Conservation (phyloP, 1,140 invertebrate genomes). For the Musca vetustissima region DNA sequence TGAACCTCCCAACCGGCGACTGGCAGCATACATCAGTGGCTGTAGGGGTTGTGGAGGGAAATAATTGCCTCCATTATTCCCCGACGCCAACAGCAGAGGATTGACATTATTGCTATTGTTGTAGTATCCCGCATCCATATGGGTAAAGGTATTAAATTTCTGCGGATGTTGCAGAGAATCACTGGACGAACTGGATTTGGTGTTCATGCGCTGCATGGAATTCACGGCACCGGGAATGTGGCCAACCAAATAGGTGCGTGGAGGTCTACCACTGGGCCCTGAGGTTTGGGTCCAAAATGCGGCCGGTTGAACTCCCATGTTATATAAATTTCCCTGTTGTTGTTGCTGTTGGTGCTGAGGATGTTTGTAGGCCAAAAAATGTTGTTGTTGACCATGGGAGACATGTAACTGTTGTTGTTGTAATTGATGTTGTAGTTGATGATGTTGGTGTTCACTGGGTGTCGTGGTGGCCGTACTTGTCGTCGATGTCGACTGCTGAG, state of each 20-base stretch:
- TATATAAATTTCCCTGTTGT: not conserved
- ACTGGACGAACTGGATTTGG: conserved; percentile 54
- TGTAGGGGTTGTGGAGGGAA: conserved; percentile 32
- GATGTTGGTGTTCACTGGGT: conserved; percentile 11
- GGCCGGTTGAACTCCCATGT: not conserved
- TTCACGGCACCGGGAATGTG: not conserved
- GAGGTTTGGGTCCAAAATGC: conserved; percentile 6
- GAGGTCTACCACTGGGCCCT: not conserved
- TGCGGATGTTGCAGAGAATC: conserved; percentile 43
- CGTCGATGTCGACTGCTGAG: conserved; percentile 1
- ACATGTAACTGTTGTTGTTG: conserved; percentile 31
- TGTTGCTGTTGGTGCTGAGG: no score
- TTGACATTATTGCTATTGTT: not conserved
- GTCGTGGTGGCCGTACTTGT: conserved; percentile 17
- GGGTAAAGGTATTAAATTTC: conserved; percentile 49
- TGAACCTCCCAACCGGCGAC: conserved; percentile 47
- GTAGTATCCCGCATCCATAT: conserved; percentile 40
- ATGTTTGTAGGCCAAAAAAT: conserved; percentile 11
- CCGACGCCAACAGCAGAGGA: not conserved
- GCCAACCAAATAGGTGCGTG: conserved; percentile 9
- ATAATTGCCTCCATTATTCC: not conserved
- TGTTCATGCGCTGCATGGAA: conserved; percentile 43
- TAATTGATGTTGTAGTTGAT: not conserved
- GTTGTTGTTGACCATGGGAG: conserved; percentile 29
- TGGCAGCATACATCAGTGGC: conserved; percentile 47